Evolutionary conservation across 2,797 vertebrate genomes (phyloP).

Genomic region (Acipenser ruthenus): DNA sequence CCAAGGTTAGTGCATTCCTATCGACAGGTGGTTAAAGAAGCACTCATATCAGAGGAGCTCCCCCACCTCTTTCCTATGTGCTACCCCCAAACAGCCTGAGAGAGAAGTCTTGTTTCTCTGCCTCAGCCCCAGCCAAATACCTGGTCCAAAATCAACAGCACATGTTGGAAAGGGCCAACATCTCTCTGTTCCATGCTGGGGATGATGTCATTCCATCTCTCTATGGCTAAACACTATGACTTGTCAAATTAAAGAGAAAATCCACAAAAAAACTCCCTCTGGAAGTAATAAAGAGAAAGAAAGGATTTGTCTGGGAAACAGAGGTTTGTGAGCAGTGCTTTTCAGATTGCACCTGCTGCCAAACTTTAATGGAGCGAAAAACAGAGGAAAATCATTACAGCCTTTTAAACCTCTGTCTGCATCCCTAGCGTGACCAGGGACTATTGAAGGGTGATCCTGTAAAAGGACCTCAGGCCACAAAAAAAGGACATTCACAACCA

Average conservation of each 20-base stretch:
- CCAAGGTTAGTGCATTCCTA: constrained; percentile 20
- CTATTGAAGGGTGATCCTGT: constrained; percentile 2
- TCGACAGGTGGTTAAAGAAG: constrained; percentile 25
- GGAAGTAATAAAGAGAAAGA: constrained; percentile 16
- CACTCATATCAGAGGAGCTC: constrained; percentile 4
- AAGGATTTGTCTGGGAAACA: constrained; percentile 20
- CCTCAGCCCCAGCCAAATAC: constrained; percentile 22
- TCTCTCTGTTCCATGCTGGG: constrained; percentile 19
- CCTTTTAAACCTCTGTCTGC: constrained; percentile 20
- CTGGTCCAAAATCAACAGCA: constrained; percentile 40
- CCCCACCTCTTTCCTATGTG: constrained; percentile 8
- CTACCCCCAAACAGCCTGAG: constrained; percentile 15
- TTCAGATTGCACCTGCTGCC: constrained; percentile 27
- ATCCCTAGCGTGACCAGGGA: constrained; percentile 21
- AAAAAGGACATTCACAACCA: too few species aligned
- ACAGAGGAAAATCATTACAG: constrained; percentile 29
- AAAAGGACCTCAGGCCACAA: too few species aligned
- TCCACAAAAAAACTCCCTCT: constrained; percentile 21
- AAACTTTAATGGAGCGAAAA: constrained; percentile 25
- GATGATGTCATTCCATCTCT: constrained; percentile 32
- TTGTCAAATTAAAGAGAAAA: constrained; percentile 31
- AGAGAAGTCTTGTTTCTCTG: constrained; percentile 25
- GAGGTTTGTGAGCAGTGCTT: constrained; percentile 16
- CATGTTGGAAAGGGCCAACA: constrained; percentile 29
- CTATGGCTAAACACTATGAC: constrained; percentile 23